A percentile compares a stretch with the other conserved stretches of the same genome.
Conservation (phyloP, 2,888 invertebrate genomes). For the Hypomecis punctinalis region DNA sequence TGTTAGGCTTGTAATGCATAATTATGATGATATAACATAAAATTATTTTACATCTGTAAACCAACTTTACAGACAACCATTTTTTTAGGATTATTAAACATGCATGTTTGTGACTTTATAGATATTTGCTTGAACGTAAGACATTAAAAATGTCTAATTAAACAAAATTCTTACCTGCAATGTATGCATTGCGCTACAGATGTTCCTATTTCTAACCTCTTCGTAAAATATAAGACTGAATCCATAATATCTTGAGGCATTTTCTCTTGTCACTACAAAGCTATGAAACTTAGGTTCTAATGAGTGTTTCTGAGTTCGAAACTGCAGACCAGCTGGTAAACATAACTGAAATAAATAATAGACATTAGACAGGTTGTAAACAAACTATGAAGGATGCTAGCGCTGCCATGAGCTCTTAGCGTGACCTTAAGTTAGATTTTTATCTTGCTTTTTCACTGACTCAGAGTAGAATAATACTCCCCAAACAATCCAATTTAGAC, state of each 20-base stretch:
- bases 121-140: no score
- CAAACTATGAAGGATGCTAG: no score
- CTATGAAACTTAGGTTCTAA: constrained; percentile 96
- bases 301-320: constrained; percentile 96
- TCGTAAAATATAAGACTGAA: constrained; percentile 98
- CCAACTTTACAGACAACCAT: background rate
- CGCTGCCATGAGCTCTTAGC: no score
- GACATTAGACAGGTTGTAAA: background rate
- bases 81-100: no score
- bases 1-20: no score
- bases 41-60: background rate
- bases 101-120: no score
- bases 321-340: constrained; percentile 96
- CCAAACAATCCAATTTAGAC: no score
- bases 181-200: constrained; percentile 98
- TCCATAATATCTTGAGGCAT: constrained; percentile 97
- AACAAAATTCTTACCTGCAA: constrained; percentile 91
- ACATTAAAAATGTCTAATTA: no score
- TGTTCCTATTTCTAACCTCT: constrained; percentile 95
- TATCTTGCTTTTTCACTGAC: no score
- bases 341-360: constrained; percentile 88
- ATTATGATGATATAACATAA: no score
- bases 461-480: no score
- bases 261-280: constrained; percentile 98
- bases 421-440: no score